Conservation (phyloP, 2,888 invertebrate species). For the Lasioglossum lativentre region DNA sequence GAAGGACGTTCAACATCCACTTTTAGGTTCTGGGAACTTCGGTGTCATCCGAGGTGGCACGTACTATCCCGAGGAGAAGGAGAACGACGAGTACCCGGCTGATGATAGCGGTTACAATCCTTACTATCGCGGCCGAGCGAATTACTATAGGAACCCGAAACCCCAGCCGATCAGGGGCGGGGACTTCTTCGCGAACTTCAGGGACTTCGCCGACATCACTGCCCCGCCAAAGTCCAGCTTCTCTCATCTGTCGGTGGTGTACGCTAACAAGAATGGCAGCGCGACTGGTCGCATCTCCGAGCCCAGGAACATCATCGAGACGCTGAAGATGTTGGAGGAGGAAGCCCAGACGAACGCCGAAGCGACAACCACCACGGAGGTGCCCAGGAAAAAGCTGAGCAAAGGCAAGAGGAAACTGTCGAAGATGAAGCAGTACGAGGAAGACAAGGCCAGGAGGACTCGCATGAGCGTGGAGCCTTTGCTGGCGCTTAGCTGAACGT, state of each 20-base stretch:
- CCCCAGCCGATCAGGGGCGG: slow-evolving; percentile 89
- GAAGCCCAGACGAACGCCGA: slow-evolving; percentile 79
- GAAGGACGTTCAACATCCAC: slow-evolving; percentile 86
- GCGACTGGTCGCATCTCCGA: slow-evolving; percentile 86
- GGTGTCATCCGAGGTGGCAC: slow-evolving; percentile 95
- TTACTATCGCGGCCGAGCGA: slow-evolving; percentile 89
- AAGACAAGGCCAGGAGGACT: slow-evolving; percentile 82
- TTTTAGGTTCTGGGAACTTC: slow-evolving; percentile 88
- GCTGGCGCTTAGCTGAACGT: slow-evolving; percentile 82
- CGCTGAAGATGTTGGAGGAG: slow-evolving; percentile 90
- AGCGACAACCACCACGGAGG: slow-evolving; percentile 74
- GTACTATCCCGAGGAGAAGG: slow-evolving; percentile 89
- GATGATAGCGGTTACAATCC: slow-evolving; percentile 87
- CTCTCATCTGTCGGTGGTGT: slow-evolving; percentile 93
- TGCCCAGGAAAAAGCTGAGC: slow-evolving; percentile 81
- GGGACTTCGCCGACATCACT: slow-evolving; percentile 96
- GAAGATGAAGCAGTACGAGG: slow-evolving; percentile 81
- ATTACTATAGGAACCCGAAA: slow-evolving; percentile 89
- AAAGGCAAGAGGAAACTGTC: slow-evolving; percentile 81
- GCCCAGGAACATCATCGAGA: slow-evolving; percentile 94
- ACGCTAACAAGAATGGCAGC: slow-evolving; percentile 91
- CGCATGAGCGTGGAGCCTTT: slow-evolving; percentile 81
- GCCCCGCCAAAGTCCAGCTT: slow-evolving; percentile 92
- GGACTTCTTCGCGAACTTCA: slow-evolving; percentile 95
- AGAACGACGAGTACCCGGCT: slow-evolving; percentile 88